phyloP scores from a whole-genome alignment of 2,113 vertebrate genomes.

The Stigmatopora nigra region DNA sequence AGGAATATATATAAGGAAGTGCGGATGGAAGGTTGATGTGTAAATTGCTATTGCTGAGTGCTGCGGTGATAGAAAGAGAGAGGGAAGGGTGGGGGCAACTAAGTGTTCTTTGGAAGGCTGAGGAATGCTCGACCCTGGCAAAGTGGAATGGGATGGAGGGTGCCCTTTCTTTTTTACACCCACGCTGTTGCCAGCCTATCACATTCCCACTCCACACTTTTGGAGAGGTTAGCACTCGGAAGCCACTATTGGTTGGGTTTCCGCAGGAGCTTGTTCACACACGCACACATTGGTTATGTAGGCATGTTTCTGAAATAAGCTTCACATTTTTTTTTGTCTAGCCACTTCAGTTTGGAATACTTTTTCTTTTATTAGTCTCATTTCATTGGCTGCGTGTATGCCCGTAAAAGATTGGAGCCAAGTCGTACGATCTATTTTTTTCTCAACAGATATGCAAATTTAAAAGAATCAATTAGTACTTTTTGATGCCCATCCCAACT shows the following conservation, averaged over 20 bases:
- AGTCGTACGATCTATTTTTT: too few species aligned
- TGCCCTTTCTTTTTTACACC: conserved; percentile 45
- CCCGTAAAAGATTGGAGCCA: too few species aligned
- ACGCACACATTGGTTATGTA: neutral
- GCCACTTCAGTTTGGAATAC: neutral
- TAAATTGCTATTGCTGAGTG: conserved; percentile 35
- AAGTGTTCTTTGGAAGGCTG: conserved; percentile 50
- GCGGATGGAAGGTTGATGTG: conserved; percentile 19
- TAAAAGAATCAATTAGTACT: too few species aligned
- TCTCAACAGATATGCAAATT: too few species aligned
- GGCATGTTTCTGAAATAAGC: neutral
- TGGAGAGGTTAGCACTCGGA: conserved; percentile 52
- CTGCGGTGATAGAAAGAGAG: neutral
- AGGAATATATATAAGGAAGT: conserved; percentile 23
- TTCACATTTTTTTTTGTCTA: neutral
- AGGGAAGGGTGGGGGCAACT: conserved; percentile 24
- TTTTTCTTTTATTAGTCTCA: neutral
- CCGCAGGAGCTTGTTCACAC: conserved; percentile 8
- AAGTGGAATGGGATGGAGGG: conserved; percentile 47
- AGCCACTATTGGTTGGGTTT: conserved; percentile 25
- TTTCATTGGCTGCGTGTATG: neutral
- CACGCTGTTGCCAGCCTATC: conserved; percentile 49
- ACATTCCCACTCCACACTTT: conserved; percentile 60
- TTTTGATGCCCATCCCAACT: too few species aligned
- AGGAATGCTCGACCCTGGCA: conserved; percentile 64